Conservation (phyloP, 1,140 invertebrate genomes). For the Camponotus floridanus region DNA sequence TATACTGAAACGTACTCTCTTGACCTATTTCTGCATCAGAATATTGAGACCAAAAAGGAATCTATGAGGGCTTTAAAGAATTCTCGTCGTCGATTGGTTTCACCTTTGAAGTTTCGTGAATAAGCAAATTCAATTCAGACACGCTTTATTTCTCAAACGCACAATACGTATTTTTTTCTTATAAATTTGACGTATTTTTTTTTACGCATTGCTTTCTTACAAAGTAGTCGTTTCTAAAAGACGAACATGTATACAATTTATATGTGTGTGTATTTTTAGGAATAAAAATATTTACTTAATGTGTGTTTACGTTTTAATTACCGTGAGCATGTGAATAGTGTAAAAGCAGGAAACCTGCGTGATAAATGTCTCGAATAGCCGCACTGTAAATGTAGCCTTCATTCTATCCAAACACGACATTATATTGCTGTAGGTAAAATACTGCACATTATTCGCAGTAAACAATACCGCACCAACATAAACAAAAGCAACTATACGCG, state of each 20-base stretch:
- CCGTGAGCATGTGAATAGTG: slow-evolving; percentile 9
- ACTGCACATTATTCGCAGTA: slow-evolving; percentile 13
- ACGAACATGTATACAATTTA: neutral
- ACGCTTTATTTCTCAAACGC: neutral
- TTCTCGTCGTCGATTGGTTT: slow-evolving; percentile 44
- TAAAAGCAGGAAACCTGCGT: slow-evolving; percentile 14
- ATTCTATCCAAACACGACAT: neutral
- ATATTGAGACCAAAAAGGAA: slow-evolving; percentile 7
- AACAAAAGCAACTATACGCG: neutral
- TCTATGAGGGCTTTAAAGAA: neutral
- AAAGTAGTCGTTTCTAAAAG: neutral
- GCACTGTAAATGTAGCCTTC: neutral
- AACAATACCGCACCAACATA: neutral
- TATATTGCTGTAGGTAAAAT: slow-evolving; percentile 9
- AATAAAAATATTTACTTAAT: slow-evolving; percentile 41
- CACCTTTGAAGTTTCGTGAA: slow-evolving; percentile 49
- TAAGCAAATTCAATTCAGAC: slow-evolving; percentile 35
- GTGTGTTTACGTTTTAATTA: slow-evolving; percentile 36
- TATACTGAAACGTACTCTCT: neutral
- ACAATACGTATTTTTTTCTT: slow-evolving; percentile 10
- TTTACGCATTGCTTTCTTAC: neutral
- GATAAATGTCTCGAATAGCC: slow-evolving; percentile 48
- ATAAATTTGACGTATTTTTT: too few species aligned
- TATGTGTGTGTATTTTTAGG: neutral
- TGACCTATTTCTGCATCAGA: slow-evolving; percentile 11